Base-by-base conservation (phyloP, 2,113 vertebrate genomes). In the Pardalotus punctatus region DNA sequence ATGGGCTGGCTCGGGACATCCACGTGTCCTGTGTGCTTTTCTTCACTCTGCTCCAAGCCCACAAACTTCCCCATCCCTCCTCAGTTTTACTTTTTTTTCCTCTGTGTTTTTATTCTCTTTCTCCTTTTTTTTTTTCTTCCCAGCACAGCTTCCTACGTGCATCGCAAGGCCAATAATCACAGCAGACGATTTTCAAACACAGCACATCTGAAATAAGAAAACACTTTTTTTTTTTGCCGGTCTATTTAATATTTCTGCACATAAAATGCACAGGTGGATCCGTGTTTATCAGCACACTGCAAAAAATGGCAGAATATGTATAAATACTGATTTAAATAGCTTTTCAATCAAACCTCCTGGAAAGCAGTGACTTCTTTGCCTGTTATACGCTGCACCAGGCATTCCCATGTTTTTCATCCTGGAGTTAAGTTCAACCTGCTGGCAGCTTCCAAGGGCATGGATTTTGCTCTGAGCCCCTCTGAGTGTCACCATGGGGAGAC, bases 11-110 rank as follows among this genome's bases (percentile, higher is more conserved):
- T 78, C 12, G 31, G 25, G 7, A 50, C n/a, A 22, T 42, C 33
- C 24, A 2, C 0, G 0, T 51, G 38, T 48, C 45, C 31, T 21
- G 9, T 2, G 6, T 69, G 50, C 29, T 82, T 82, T 50, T 42
- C 19, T 11, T 58, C 18, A 20, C 3, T 31, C 64, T 48, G 36
- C 28, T 87, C 29, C 60, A 45, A 54, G 13, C 24, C 47, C 51
- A 17, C 3, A 1, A 23, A 23, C 14, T 45, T 40, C 22, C 62
- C 66, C 51, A 20, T 9, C 35, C n/a, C 23, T 57, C 35, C 43
- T 74, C 1, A 1, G 4, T 73, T 95, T 82, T 40, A 11, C 45
- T 23, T 61, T 58, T 5, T 14, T 88, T 87, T n/a, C 22, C 22
- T 48, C 38, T 61, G 14, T 29, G 6, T 79, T 88, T 86, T 81